Evolutionary conservation across 2,888 invertebrate species (phyloP), one percentile per base, ranked within the genome.

Genomic region (Drosophila conformis): DNA sequence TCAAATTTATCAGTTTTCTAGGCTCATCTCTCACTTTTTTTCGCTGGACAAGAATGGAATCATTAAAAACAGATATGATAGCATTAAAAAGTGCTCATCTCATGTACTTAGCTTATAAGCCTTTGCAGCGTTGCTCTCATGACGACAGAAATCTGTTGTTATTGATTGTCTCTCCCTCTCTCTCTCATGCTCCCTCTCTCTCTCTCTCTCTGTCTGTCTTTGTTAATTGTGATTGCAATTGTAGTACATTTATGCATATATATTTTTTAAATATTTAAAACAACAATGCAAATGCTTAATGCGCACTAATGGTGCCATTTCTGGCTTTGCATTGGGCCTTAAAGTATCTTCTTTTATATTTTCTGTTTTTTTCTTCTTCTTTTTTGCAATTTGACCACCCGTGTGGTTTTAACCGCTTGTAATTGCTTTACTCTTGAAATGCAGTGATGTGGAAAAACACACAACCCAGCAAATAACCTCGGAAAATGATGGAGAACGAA

Each of bases 341-440:
- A 31, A 70, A 62, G 54, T 42, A 61, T 66, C 56, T 66, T 64
- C 51, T 51, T 65, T 65, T 27, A 35, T 54, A 66, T 70, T 66
- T 56, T 42, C 51, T 40, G 64, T 67, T 58, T 42, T 63, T 65
- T 27, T 69, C 63, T 61, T 58, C 5, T 66, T 56, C 52, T 35
- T 36, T 51, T 58, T 76, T 78, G 74, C 64, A 73, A 73, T 78
- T 81, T 81, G 68, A 66, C 69, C 49, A 27, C 70, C 46, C 15
- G 13, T 79, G 81, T 52, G 79, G 79, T 74, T 79, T 74, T 42
- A 77, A 73, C 38, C 82, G 68, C 68, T 58, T 73, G 76, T 82
- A 82, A 82, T 82, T 82, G 79, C 70, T 82, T 82, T 74, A 73
- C 79, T 73, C 69, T 71, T 65, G 63, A 80, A 71, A 68, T 52